Base-by-base conservation (phyloP, 2,797 vertebrate species). In the Micrastur ruficollis region DNA sequence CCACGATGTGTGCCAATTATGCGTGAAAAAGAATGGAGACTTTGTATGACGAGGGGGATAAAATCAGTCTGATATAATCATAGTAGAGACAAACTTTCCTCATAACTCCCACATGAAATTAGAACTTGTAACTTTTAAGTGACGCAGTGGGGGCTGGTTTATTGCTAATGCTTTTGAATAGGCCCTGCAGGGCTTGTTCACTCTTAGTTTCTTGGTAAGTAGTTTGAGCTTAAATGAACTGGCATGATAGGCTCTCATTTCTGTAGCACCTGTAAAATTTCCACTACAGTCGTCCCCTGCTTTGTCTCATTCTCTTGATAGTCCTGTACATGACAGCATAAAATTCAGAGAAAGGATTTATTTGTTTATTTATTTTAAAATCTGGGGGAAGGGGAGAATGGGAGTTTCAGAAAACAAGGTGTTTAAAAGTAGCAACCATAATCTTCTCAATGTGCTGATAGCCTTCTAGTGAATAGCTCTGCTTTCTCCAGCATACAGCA, bases 71-170 rank as follows among this genome's bases (percentile, higher is more conserved):
- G 58, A 89, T 84, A 72, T 47, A 95, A 94, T 93, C 75, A 81
- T 32, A 78, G 89, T 34, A 92, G 89, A 91, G 74, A 76, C 32
- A 95, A 97, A 95, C 86, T 92, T 96, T 96, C 55, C 59, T 29
- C 21, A 46, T 78, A 90, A 89, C 62, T 86, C 85, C 72, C 87
- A 79, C 78, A 27, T 84, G 75, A 90, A 89, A 94, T 94, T 86
- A 97, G 86, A 90, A 90, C 67, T 62, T 78, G 75, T 83, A 94
- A 91, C 93, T 97, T 97, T 82, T 85, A 96, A 96, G 75, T 95
- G 94, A 86, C 15, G 7, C 74, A 78, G 94, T 66, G 73, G 87
- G 78, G 86, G 46, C 73, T 91, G 72, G 23, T 87, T 96, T 95
- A 93, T 67, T 90, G 50, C 76, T 63, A 87, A 81, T 44, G 36